phyloP scores from a whole-genome alignment of 2,113 vertebrate species.

The Tor tambroides region DNA sequence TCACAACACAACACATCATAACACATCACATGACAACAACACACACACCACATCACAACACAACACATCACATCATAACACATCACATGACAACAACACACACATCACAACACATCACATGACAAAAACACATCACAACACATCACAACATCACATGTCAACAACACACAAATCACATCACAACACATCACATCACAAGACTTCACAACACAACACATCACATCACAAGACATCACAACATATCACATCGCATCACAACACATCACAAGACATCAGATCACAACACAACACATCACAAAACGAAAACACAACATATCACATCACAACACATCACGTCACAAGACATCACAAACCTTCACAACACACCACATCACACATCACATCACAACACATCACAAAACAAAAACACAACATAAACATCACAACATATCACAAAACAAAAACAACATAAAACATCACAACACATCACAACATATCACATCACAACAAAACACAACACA shows the following conservation, averaged over 20 bases:
- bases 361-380: not conserved
- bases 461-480: too few relatives aligned
- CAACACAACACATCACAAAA: too few relatives aligned
- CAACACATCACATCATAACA: not conserved
- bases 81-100: too few relatives aligned
- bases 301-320: too few relatives aligned
- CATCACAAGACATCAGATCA: not conserved
- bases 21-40: not conserved
- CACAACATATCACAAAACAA: too few relatives aligned
- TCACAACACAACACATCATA: too few relatives aligned
- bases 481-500: too few relatives aligned
- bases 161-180: too few relatives aligned
- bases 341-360: too few relatives aligned
- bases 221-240: not conserved
- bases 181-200: not conserved
- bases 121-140: not conserved
- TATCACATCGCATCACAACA: not conserved
- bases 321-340: fast-evolving
- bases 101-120: not conserved
- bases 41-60: not conserved
- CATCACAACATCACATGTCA: not conserved
- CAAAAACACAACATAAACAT: too few relatives aligned
- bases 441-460: too few relatives aligned
- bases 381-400: too few relatives aligned
- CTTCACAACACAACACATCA: not conserved